phyloP scores from a whole-genome alignment of 2,797 vertebrate species.

The Nannoperca australis region DNA sequence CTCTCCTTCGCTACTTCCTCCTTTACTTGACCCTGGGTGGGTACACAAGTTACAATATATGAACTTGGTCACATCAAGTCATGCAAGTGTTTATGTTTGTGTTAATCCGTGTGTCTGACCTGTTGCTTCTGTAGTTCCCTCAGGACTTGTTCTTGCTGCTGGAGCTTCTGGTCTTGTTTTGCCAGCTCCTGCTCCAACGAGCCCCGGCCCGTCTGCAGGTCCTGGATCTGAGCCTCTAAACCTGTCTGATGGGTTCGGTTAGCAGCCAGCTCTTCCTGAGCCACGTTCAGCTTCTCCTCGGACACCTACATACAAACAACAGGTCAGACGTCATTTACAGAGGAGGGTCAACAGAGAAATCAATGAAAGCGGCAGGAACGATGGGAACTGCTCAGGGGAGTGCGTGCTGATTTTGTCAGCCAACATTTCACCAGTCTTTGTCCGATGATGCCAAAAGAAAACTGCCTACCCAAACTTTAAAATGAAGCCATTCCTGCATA shows the following conservation, averaged over 20 bases:
- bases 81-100: background rate
- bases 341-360: background rate
- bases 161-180: constrained; percentile 86
- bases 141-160: constrained; percentile 86
- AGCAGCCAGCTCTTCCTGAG: constrained; percentile 93
- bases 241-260: constrained; percentile 89
- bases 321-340: background rate
- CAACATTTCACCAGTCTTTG: background rate
- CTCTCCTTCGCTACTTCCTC: constrained; percentile 91
- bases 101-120: constrained; percentile 74
- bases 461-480: too few relatives aligned
- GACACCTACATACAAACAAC: constrained; percentile 80
- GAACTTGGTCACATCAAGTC: background rate
- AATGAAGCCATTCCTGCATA: background rate
- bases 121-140: constrained; percentile 89
- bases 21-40: constrained; percentile 85
- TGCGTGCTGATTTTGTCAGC: background rate
- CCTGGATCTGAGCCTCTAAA: constrained; percentile 89
- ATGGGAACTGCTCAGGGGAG: background rate
- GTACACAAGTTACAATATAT: background rate
- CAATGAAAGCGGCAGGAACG: background rate
- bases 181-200: constrained; percentile 87
- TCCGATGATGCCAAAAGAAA: too few relatives aligned
- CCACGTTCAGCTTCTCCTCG: constrained; percentile 91
- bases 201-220: constrained; percentile 83